A percentile compares a stretch with the other conserved stretches of the same genome.
Evolutionary conservation across 2,888 invertebrate species (phyloP).

Genomic region (Camponotus fellah): DNA sequence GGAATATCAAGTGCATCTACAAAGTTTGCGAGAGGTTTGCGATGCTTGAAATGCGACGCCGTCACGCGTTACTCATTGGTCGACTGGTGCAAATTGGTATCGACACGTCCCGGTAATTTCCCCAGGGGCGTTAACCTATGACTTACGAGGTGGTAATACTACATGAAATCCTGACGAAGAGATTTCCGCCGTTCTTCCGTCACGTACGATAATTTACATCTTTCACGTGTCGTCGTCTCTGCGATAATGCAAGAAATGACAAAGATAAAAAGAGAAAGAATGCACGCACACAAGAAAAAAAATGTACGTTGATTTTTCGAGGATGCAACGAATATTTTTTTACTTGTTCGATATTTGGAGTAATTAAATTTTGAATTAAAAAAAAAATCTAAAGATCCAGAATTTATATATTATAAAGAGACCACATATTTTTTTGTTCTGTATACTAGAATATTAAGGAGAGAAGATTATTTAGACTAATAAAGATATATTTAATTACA

Average conservation of each 20-base stretch:
- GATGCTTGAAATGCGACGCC: constrained; percentile 55
- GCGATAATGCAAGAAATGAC: constrained; percentile 5
- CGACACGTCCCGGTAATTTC: constrained; percentile 76
- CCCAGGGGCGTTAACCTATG: constrained; percentile 74
- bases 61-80: constrained; percentile 66
- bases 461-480: no score
- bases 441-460: neutral
- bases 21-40: constrained; percentile 8
- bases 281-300: neutral
- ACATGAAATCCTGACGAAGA: constrained; percentile 43
- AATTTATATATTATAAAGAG: neutral
- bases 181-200: constrained; percentile 47
- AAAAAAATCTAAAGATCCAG: neutral
- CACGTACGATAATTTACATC: constrained; percentile 60
- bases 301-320: neutral
- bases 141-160: constrained; percentile 67
- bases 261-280: neutral
- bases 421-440: neutral
- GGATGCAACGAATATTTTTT: neutral
- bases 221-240: constrained; percentile 45
- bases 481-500: neutral
- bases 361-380: no score
- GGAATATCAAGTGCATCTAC: constrained; percentile 49
- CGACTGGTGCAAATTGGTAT: constrained; percentile 67
- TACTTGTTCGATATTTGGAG: neutral